These are phyloP conservation scores for Sminthurinus aureus DNA, from an alignment of 2,888 invertebrate species.

Conservation along the genomic window DNA sequence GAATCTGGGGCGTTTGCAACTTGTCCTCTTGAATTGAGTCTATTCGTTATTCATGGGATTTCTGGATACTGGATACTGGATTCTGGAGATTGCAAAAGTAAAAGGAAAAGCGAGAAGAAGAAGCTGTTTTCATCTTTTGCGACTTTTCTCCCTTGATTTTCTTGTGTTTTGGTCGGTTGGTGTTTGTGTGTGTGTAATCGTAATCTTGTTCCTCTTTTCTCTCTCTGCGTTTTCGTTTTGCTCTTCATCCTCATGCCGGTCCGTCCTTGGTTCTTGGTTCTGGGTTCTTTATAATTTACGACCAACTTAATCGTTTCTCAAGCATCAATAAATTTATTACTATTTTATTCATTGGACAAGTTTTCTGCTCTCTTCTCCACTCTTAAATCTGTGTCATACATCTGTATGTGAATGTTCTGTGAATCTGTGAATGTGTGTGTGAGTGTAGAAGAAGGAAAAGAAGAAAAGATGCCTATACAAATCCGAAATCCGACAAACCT, in stretches of 20 bases:
- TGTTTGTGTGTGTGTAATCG: background rate
- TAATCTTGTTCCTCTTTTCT: background rate
- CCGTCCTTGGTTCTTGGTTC: too few relatives aligned
- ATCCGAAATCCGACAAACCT: too few relatives aligned
- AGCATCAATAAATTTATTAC: conserved; percentile 16
- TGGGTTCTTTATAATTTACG: background rate
- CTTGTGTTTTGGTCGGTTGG: background rate
- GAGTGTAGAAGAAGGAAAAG: too few relatives aligned
- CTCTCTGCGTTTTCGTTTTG: background rate
- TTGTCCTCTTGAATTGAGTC: conserved; percentile 8
- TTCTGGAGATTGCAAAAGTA: background rate
- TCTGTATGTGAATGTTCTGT: too few relatives aligned
- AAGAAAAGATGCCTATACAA: too few relatives aligned
- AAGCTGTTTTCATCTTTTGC: background rate
- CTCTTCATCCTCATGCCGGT: background rate
- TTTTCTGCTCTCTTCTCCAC: background rate
- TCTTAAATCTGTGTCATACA: background rate
- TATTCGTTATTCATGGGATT: conserved; percentile 19
- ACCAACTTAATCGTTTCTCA: conserved; percentile 3
- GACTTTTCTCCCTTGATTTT: background rate
- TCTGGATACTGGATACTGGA: background rate
- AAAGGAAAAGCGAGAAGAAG: too few relatives aligned
- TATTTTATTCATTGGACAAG: conserved; percentile 2
- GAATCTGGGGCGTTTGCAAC: conserved; percentile 13
- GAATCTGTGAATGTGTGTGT: too few relatives aligned